Evolutionary conservation across 37 sponge, comb jelly and placozoan genomes (phyloP).

Genomic region (Spongia lamella): DNA sequence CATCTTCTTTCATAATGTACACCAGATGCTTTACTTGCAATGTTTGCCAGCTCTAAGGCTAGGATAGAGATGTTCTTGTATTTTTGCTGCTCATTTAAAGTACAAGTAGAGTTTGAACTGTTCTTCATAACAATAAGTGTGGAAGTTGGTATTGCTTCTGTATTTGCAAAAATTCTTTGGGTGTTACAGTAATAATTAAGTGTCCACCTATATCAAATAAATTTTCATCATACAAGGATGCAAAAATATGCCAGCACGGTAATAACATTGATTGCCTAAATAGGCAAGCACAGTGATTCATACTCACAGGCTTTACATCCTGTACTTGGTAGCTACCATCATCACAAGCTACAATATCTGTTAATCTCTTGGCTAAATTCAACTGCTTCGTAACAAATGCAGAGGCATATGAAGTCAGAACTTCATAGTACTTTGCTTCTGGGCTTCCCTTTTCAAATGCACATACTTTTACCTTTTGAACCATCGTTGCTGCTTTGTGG

Average conservation of each 20-base stretch:
- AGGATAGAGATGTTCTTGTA: too few relatives aligned
- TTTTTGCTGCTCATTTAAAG: too few relatives aligned
- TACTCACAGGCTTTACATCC: constrained; percentile 3
- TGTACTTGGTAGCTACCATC: constrained; percentile 1
- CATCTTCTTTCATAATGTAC: too few relatives aligned
- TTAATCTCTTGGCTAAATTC: background rate
- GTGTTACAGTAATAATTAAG: constrained; percentile 20
- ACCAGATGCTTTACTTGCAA: too few relatives aligned
- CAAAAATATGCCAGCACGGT: constrained; percentile 47
- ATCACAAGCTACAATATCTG: constrained; percentile 3
- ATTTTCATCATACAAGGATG: constrained; percentile 23
- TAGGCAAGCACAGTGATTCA: constrained; percentile 7
- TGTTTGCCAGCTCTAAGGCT: too few relatives aligned
- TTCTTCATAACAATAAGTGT: too few relatives aligned
- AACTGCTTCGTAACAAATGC: constrained; percentile 33
- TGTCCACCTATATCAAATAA: constrained; percentile 43
- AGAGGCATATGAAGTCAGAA: constrained; percentile 54
- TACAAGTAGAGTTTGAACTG: too few relatives aligned
- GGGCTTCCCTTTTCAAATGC: constrained; percentile 7
- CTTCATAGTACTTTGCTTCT: constrained; percentile 20
- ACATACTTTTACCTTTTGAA: constrained; percentile 15
- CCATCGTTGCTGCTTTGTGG: constrained; percentile 31
- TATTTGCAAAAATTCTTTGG: constrained; percentile 13
- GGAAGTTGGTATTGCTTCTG: too few relatives aligned
- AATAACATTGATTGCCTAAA: constrained; percentile 36